Evolutionary conservation across 2,888 invertebrate species (phyloP), one percentile per base, ranked within the genome.

Genomic region (Eubasilissa splendida): DNA sequence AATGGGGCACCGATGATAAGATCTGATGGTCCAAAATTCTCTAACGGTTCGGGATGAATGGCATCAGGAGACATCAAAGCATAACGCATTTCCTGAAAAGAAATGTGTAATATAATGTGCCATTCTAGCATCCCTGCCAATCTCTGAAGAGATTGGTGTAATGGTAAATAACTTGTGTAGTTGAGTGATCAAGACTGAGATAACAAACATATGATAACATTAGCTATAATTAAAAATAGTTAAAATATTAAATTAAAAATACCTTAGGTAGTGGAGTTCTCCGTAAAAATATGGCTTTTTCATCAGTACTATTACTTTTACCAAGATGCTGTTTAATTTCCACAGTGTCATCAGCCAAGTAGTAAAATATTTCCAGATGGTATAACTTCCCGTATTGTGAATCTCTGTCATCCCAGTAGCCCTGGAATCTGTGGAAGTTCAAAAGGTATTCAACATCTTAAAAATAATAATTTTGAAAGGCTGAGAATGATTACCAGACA

Each of bases 371-470:
- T 86, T 96, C 94, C 81, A 98, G 88, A 85, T 93, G 90, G 84
- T 97, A 95, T 42, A 96, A 88, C 80, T 93, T 93, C 0, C 97
- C 97, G 86, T 94, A 94, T 86, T 94, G 93, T 0, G 93, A 93
- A 11, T 93, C 92, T 1, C 94, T 92, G 86, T 98, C 97, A 86
- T 98, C 96, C 97, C 97, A 98, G 86, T 95, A 96, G 14, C 95
- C 97, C 85, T 92, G 93, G 87, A 98, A 98, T 84, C 95, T 93
- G 53, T 73, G 56, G 54, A 33, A 60, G 63, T 56, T 66, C 31
- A 75, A 42, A 42, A 42, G 42, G 4, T 42, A 42, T 42, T 42
- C 4, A 42, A 42, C 7, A 5, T 5, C 42, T 42, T 42, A 42
- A 42, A 22, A 71, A 42, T 54, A 58, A n/a, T n/a, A n/a, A 8